Evolutionary conservation across 2,888 invertebrate genomes (phyloP).

Genomic region (Papilio demoleus): DNA sequence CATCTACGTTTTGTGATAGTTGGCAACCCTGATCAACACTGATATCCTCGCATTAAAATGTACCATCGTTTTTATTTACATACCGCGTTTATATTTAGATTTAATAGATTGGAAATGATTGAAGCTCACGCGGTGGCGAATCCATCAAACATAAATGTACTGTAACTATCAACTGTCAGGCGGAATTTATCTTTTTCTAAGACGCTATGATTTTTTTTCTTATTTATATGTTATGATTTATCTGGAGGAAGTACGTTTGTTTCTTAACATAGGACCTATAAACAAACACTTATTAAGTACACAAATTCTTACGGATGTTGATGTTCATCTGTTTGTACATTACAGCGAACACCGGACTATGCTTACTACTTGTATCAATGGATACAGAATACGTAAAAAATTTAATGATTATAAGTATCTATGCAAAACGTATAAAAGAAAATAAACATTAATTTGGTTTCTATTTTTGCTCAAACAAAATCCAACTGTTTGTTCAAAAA

Average conservation of each 20-base stretch:
- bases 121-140: constrained; percentile 3
- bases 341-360: neutral
- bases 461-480: constrained; percentile 1
- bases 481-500: neutral
- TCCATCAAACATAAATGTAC: constrained; percentile 3
- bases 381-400: neutral
- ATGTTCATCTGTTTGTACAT: neutral
- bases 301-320: constrained; percentile 1
- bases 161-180: neutral
- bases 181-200: neutral
- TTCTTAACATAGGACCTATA: neutral
- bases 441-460: neutral
- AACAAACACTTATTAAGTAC: constrained; percentile 4
- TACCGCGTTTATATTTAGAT: constrained; percentile 24
- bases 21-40: neutral
- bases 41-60: constrained; percentile 5
- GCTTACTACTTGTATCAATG: neutral
- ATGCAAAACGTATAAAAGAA: neutral
- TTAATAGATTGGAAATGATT: constrained; percentile 14
- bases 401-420: neutral
- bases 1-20: neutral
- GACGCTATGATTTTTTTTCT: neutral
- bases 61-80: constrained; percentile 22
- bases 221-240: neutral
- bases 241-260: neutral